phyloP scores from a whole-genome alignment of 2,797 vertebrate species.

The Bradypodion pumilum region DNA sequence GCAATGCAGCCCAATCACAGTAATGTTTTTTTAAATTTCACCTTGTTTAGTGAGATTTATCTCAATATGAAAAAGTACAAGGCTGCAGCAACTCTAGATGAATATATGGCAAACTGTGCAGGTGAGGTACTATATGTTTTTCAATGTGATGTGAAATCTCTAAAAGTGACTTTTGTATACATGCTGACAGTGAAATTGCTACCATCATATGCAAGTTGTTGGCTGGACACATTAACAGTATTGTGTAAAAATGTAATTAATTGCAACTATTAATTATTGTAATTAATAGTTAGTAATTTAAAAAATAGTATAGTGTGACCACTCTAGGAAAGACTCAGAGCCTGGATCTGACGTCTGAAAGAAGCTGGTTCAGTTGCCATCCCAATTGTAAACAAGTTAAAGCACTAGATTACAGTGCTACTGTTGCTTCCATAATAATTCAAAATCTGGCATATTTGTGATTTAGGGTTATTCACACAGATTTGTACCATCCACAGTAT shows the following conservation, averaged over 20 bases:
- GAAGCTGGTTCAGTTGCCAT: background rate
- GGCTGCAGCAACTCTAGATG: background rate
- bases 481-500: background rate
- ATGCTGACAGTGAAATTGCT: background rate
- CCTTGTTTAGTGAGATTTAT: background rate
- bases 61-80: background rate
- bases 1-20: background rate
- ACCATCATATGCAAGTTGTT: background rate
- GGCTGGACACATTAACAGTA: background rate
- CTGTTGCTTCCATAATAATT: background rate
- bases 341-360: background rate
- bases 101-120: background rate
- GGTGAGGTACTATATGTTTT: background rate
- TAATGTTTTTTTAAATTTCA: background rate
- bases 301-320: background rate
- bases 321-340: background rate
- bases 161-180: background rate
- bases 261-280: too few relatives aligned
- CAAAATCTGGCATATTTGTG: background rate
- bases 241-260: too few relatives aligned
- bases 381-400: background rate
- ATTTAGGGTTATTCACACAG: background rate
- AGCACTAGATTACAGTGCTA: background rate
- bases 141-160: background rate
- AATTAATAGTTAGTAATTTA: too few relatives aligned